Base-by-base conservation (phyloP, 2,797 vertebrate species). In the Emydoidea blandingii region DNA sequence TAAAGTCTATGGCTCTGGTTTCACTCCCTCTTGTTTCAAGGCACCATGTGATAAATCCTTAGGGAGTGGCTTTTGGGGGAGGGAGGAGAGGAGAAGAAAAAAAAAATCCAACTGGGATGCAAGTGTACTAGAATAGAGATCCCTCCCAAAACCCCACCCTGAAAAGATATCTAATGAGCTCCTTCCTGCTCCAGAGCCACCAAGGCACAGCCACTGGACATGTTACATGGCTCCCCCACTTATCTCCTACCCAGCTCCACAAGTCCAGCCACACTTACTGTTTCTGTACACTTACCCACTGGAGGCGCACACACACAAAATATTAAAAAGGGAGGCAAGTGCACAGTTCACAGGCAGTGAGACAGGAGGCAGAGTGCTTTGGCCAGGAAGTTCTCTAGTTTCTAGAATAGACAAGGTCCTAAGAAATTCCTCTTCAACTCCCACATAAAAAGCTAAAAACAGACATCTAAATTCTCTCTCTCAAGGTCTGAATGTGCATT, bases 1-100 rank as follows among this genome's bases (percentile, higher is more conserved):
- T 91, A 15, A 49, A n/a, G 81, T n/a, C 50, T 92, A 49, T 74
- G 81, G 90, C 88, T 97, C 80, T 83, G 81, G 88, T 78, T 96
- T 94, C 91, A 95, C 49, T 5, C 27, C 12, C 89, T 37, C 57
- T 94, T 94, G 52, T 65, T 94, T 83, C 86, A 96, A 97, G 95
- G 96, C 94, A 97, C 94, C 94, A 88, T 65, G 87, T 94, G 92
- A 96, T 88, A 93, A 97, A 95, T 93, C 59, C 49, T 89, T 79
- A 18, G 31, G 65, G 76, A 90, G 91, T 53, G 53, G 86, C 41
- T 83, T 76, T 49, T 54, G 41, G 19, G 5, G 65, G 4, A 86
- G 62, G 47, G 27, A 79, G 27, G 86, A 8, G 50, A 59, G 76
- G 78, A 44, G 25, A 85, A 44, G 93, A 78, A 76, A 12, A 88